Percentiles rank a stretch among this genome's conserved stretches.
phyloP scores from a whole-genome alignment of 2,113 vertebrate genomes.

The Nanger granti region DNA sequence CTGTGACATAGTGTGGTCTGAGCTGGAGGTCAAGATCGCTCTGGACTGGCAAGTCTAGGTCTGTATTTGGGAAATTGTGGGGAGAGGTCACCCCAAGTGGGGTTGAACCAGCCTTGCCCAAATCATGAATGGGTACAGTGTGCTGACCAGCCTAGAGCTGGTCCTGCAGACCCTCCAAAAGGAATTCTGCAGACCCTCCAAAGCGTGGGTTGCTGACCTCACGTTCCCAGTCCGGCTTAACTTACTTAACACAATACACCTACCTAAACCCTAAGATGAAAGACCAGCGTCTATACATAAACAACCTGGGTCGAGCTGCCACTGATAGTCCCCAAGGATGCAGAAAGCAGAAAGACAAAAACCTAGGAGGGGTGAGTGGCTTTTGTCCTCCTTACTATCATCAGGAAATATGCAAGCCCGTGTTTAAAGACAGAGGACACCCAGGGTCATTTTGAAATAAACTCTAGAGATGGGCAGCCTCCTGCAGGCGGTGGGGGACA shows the following conservation, averaged over 20 bases:
- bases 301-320: neutral
- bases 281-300: neutral
- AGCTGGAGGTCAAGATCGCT: neutral
- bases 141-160: neutral
- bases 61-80: neutral
- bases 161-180: neutral
- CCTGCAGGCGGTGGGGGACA: neutral
- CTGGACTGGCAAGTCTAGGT: neutral
- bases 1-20: neutral
- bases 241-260: neutral
- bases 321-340: neutral
- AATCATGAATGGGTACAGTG: too few relatives aligned
- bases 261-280: neutral
- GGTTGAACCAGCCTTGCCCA: neutral
- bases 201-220: neutral
- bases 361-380: too few relatives aligned
- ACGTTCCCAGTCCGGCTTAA: accelerated
- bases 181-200: neutral
- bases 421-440: neutral
- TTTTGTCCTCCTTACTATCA: accelerated
- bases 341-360: neutral
- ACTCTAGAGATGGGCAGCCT: neutral
- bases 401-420: neutral
- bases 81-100: neutral
- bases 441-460: neutral